A percentile compares a stretch with the other conserved stretches of the same genome.
phyloP scores from a whole-genome alignment of 92 coral and sea anemone genomes.

The Plumapathes pennacea region DNA sequence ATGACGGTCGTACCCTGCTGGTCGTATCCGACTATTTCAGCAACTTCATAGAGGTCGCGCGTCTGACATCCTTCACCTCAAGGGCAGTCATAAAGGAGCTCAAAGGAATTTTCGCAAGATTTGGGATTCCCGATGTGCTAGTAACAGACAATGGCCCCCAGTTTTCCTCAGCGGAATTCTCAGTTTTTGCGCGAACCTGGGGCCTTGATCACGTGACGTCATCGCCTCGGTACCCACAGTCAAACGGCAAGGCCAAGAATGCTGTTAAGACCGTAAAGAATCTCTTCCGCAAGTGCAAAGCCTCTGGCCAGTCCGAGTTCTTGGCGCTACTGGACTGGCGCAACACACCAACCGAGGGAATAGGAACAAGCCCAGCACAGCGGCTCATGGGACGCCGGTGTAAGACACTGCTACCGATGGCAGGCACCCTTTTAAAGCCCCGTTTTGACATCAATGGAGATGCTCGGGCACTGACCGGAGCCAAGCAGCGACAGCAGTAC shows the following conservation, averaged over 20 bases:
- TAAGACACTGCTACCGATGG: constrained; percentile 31
- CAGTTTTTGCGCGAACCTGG: constrained; percentile 29
- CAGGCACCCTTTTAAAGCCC: constrained; percentile 46
- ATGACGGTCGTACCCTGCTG: constrained; percentile 29
- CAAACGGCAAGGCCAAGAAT: constrained; percentile 48
- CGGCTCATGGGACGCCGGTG: constrained; percentile 40
- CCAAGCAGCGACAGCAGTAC: constrained; percentile 25
- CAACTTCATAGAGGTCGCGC: constrained; percentile 40
- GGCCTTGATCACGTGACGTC: constrained; percentile 44
- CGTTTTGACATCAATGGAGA: constrained; percentile 33
- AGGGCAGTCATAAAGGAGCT: constrained; percentile 15
- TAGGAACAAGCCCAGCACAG: constrained; percentile 49
- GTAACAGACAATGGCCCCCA: constrained; percentile 56
- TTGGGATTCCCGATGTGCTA: constrained; percentile 33
- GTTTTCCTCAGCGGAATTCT: constrained; percentile 32
- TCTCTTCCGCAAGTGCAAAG: constrained; percentile 45
- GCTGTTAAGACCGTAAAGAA: constrained; percentile 41
- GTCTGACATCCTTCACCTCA: constrained; percentile 27
- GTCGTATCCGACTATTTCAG: constrained; percentile 46
- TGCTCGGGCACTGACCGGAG: constrained; percentile 33
- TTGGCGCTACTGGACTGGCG: constrained; percentile 32
- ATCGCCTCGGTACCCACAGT: constrained; percentile 41
- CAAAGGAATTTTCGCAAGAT: constrained; percentile 23
- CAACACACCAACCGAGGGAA: constrained; percentile 43
- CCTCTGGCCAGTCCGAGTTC: constrained; percentile 41